Base-by-base conservation (phyloP, 2,113 vertebrate genomes). In the Mesembrinibis cayennensis region DNA sequence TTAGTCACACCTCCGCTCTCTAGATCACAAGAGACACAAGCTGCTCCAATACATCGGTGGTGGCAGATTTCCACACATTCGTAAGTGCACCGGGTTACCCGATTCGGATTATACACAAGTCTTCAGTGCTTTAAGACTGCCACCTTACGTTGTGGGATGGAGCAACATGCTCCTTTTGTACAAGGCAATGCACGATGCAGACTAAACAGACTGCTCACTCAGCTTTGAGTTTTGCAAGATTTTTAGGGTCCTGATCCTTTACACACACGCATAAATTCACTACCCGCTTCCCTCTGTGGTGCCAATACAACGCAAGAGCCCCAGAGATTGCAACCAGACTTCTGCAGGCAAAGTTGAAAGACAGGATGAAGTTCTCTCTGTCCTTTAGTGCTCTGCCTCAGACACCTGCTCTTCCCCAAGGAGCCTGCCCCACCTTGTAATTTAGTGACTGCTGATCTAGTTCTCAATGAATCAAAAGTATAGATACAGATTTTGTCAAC, bases 121-220 rank as follows among this genome's bases (percentile, higher is more conserved):
- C 66, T 88, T 32, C 32, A 2, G 63, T 12, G 94, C 70, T 73
- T 27, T 70, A 55, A 63, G 73, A 71, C 45, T 95, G 96, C 97
- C 97, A 97, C 82, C 97, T 94, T 15, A 90, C 4, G 97, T 92
- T 17, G 23, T 16, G 56, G 76, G 56, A 71, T 6, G 66, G 82
- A 91, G 65, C 5, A 19, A 63, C 95, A 93, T 1, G 4, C 23
- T 61, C 32, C 34, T 12, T 9, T 0, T 6, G 19, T 2, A 4
- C 44, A 7, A 27, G 2, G 47, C 56, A 30, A 9, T 0, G 7
- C 19, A 5, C 52, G 38, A 53, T 2, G 11, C 17, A 5, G 15
- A 27, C 53, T 19, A 2, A 34, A 20, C 2, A 47, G 3, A 3
- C 40, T 6, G 26, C 52, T 70, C 47, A 12, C 16, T 13, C 69